Evolutionary conservation across 2,888 invertebrate genomes (phyloP), one percentile per base, ranked within the genome.

Genomic region (Drosophila atripex): DNA sequence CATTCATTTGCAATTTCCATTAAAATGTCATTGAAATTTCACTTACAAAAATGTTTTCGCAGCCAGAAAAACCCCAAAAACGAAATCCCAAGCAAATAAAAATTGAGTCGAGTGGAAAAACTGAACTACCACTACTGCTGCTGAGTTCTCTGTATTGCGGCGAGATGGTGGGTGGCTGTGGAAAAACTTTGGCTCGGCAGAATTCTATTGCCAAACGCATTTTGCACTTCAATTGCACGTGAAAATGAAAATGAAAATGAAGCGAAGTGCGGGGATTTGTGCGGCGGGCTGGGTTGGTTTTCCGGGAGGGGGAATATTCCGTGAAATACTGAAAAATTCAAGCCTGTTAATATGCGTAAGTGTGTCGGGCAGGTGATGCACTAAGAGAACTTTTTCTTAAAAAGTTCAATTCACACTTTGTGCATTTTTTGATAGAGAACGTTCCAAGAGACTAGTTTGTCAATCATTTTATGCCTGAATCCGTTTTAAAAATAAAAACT

Each of bases 1-100:
- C 47, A 63, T 63, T 72, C 41, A 71, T 53, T 71, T 71, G 71
- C 71, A 55, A 71, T 71, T 71, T 71, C 80, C 86, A 84, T 86
- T 86, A 86, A 83, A 83, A 83, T 82, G 84, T 84, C 86, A 83
- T 64, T 77, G 87, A 82, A 84, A 78, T 78, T 84, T 86, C 85
- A 85, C 87, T 85, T 83, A 85, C 80, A 77, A 79, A 64, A 61
- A 52, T 69, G 43, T 69, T 35, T 35, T 52, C 47, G 39, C 8
- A 41, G n/a, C 18, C 18, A 8, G 3, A 1, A 41, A 11, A 41
- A 41, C 18, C 35, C 77, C 79, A n/a, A n/a, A n/a, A n/a, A n/a
- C 39, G 77, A 43, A 63, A 64, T n/a, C n/a, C n/a, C n/a, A 64
- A 59, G 18, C n/a, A n/a, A 18, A 52, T 50, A 60, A 55, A 55